These are phyloP conservation scores for Trileptium ribeirensis DNA, from an alignment of 2,888 invertebrate genomes.

Conservation along the genomic window DNA sequence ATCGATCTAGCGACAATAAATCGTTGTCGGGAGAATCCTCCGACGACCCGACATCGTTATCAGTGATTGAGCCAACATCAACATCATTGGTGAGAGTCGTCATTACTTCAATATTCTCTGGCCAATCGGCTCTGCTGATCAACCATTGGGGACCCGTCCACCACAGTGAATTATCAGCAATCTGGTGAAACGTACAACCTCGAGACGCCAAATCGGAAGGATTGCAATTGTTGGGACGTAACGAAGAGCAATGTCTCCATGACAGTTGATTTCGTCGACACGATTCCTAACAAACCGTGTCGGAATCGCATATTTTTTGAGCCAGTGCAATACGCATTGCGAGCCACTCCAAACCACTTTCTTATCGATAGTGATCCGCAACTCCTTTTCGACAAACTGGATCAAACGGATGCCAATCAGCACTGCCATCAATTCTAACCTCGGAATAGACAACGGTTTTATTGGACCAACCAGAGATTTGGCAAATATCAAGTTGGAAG, in stretches of 20 bases:
- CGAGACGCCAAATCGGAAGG: conserved; percentile 43
- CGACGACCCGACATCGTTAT: too few species aligned
- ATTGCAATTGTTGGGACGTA: conserved; percentile 40
- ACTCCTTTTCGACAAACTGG: conserved; percentile 29
- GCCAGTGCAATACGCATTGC: conserved; percentile 36
- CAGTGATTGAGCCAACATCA: too few species aligned
- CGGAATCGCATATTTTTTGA: conserved; percentile 12
- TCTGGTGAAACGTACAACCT: conserved; percentile 31
- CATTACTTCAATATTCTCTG: background rate
- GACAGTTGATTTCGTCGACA: conserved; percentile 35
- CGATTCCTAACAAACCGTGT: conserved; percentile 38
- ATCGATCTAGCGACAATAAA: background rate
- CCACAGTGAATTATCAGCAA: conserved; percentile 33
- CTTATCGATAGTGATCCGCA: conserved; percentile 30
- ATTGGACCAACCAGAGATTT: conserved; percentile 38
- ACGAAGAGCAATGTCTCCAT: conserved; percentile 31
- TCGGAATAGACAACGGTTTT: conserved; percentile 35
- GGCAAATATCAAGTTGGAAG: conserved; percentile 21
- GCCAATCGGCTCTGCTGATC: background rate
- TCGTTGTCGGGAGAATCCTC: background rate
- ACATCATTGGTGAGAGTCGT: background rate
- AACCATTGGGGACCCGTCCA: conserved; percentile 37
- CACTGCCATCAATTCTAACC: conserved; percentile 24
- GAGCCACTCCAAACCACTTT: conserved; percentile 34
- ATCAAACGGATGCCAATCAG: conserved; percentile 23